Evolutionary conservation across 2,113 vertebrate genomes (phyloP), one percentile per base, ranked within the genome.

Genomic region (Vulpes vulpes): DNA sequence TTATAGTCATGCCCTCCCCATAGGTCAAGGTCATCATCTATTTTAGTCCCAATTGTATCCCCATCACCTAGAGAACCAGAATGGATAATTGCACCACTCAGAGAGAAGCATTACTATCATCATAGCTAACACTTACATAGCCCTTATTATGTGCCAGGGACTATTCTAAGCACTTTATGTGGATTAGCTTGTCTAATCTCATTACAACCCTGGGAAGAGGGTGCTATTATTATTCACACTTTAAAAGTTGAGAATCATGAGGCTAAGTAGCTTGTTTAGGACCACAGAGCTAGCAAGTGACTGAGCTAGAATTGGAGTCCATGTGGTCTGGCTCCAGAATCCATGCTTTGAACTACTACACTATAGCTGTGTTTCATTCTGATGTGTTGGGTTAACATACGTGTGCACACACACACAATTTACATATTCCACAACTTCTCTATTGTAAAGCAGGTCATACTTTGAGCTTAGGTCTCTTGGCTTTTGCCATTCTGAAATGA

Each of bases 131-230:
- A 78, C 55, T 65, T 38, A 49, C 15, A 43, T 59, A 57, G 2
- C 25, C 73, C 17, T 65, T 93, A 30, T 3, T 59, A 55, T 88
- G 19, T 94, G 38, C n/a, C 60, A 92, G 30, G 19, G 89, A 59
- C 59, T 76, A 6, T 82, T 73, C 43, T 96, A 90, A 95, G 92
- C 62, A 71, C 35, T 59, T 89, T 65, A n/a, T 27, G 27, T 78
- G 12, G 17, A 93, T 92, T 83, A 74, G 16, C 53, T 95, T 93
- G 17, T 82, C 22, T 83, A 92, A 73, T 94, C 74, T 90, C 14
- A 83, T 67, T 79, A 84, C 20, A 95, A 90, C 16, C 51, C 16
- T 62, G 59, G 30, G 35, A 91, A 92, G 59, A 78, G 5, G 10
- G 20, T 85, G 76, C 43, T 83, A 23, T 84, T 67, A 80, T 83